Base-by-base conservation (phyloP, 2,797 vertebrate genomes). In the Limnodromus scolopaceus region DNA sequence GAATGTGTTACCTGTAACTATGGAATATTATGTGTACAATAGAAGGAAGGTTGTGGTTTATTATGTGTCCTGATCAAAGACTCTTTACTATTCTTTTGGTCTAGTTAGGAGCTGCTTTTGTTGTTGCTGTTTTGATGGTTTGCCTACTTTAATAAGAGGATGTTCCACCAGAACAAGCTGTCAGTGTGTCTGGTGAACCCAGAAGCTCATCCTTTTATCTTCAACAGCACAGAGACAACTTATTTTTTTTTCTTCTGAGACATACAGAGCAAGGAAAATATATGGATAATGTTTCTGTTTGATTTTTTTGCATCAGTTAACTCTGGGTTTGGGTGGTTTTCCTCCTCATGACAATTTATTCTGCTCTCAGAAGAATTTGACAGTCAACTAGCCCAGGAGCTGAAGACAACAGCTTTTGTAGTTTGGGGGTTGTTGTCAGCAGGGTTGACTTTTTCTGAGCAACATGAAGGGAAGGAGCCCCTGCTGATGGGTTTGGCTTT, bases 131-230 rank as follows among this genome's bases (percentile, higher is more conserved):
- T 88, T 53, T 69, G 87, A 65, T 82, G 75, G 46, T 58, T 94
- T 81, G 32, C 57, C 27, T 88, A 7, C 82, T 91, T 70, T 58
- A 85, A 55, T 80, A 69, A 71, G 57, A 38, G 46, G 36, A 49
- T 92, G 90, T 76, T 95, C 77, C 65, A 72, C 54, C 70, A 81
- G 92, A 69, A 41, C 30, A 66, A 82, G 69, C 81, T 95, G 95
- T 91, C 89, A 87, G 39, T 43, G 63, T 87, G 86, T 39, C 78
- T 91, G 82, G 41, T 84, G 87, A 93, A 72, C 84, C 93, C 94
- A 87, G 90, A 69, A 76, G 25, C 81, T 82, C 65, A 7, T 64
- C 49, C 92, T 93, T 96, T 92, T 25, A 96, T 93, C 90, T 86
- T 57, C 77, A 80, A 1, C 63, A 74, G 14, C 84, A n/a, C 36